Evolutionary conservation across 2,797 vertebrate genomes (phyloP), one percentile per base, ranked within the genome.

Genomic region (Hippoglossus hippoglossus): DNA sequence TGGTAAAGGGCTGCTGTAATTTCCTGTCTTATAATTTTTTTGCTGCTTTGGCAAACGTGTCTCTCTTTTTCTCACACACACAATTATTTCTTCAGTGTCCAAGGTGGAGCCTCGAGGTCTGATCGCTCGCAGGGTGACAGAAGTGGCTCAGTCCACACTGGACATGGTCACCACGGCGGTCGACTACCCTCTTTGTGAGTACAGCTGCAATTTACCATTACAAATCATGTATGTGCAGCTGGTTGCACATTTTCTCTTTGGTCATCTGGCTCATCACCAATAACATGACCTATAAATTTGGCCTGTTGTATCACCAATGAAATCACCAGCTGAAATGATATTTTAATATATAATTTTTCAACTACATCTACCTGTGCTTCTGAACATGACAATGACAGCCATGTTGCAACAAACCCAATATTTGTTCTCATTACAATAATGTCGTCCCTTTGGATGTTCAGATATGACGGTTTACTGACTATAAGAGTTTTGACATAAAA

Each of bases 111-210:
- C 93, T 58, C 90, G 85, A 0, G 90, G 92, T 15, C 89, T 96
- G 15, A 93, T 96, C 36, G 95, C 95, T 39, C 95, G 95, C 73
- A 92, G 81, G 66, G 93, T 96, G 78, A 95, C 95, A 0, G 95
- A 96, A 80, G 93, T 94, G 79, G 95, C 95, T 34, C 95, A 96
- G 90, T 93, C 92, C 6, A 96, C 95, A 0, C 79, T 96, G 67
- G 91, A 95, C 82, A 90, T 94, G 82, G 94, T 96, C 70, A 92
- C 91, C 73, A 94, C 91, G 0, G 95, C 93, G 4, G 93, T 96
- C 63, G 94, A 96, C 75, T 96, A 95, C 80, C 95, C 95, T 1
- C 92, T 96, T 16, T 94, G 95, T 96, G 87, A 94, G 93, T 93
- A 16, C 49, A 54, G 31, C 73, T 54, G 8, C 31, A 15, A 62